These are phyloP conservation scores for Ophioninae sp. DNA, from an alignment of 2,888 invertebrate species.

Conservation along the genomic window DNA sequence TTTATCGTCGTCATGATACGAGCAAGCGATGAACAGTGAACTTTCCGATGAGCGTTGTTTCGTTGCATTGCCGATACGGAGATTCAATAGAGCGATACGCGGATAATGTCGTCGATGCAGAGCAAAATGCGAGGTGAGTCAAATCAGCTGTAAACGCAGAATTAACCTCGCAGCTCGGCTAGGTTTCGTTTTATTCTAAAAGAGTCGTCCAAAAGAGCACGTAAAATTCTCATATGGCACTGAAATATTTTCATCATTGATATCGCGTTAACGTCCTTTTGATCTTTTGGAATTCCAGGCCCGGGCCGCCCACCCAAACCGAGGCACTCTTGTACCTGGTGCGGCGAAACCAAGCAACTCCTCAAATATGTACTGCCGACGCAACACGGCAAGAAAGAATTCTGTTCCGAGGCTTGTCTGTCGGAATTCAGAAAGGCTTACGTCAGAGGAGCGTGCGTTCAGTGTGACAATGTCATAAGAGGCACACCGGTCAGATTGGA, in stretches of 20 bases:
- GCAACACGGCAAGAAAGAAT: conserved; percentile 94
- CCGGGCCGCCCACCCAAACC: conserved; percentile 92
- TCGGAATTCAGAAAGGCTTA: conserved; percentile 94
- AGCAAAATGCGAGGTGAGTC: conserved; percentile 74
- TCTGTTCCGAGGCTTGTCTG: conserved; percentile 94
- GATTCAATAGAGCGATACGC: conserved; percentile 18
- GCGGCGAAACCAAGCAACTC: conserved; percentile 91
- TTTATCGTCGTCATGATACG: conserved; percentile 31
- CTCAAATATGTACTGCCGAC: conserved; percentile 93
- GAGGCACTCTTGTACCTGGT: conserved; percentile 90
- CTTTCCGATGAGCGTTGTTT: conserved; percentile 31
- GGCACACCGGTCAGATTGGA: conserved; percentile 86
- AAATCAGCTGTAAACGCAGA: conserved; percentile 52
- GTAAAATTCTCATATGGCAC: not conserved
- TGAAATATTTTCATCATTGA: not conserved
- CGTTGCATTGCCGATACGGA: conserved; percentile 2
- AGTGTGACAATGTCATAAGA: conserved; percentile 93
- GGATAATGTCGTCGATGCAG: conserved; percentile 72
- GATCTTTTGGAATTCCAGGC: conserved; percentile 81
- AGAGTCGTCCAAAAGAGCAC: not conserved
- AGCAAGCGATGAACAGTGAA: conserved; percentile 28
- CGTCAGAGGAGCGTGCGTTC: conserved; percentile 92
- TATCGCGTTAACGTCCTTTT: not conserved
- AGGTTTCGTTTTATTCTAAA: conserved; percentile 13
- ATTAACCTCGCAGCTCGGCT: conserved; percentile 59